Conservation (phyloP, 2,113 vertebrate genomes). For the Tragelaphus scriptus region DNA sequence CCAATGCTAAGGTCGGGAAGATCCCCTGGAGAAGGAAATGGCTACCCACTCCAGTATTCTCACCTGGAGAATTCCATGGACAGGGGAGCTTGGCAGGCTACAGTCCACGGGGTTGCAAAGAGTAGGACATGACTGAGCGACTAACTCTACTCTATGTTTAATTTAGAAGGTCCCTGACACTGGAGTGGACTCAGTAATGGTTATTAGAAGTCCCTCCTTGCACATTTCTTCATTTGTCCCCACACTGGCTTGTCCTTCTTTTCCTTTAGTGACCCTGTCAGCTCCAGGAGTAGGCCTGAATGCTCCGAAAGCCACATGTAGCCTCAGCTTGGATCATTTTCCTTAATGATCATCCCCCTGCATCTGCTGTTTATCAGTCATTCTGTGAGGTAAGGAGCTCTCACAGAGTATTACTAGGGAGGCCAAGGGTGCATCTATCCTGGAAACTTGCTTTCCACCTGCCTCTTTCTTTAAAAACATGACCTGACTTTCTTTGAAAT, state of each 20-base stretch:
- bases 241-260: background rate
- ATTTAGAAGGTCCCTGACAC: background rate
- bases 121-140: background rate
- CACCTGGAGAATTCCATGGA: background rate
- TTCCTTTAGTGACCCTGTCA: background rate
- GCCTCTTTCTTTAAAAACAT: background rate
- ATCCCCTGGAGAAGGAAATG: background rate
- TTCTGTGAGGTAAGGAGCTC: background rate
- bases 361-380: background rate
- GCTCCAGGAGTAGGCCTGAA: background rate
- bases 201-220: background rate
- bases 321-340: background rate
- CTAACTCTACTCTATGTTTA: background rate
- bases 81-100: background rate
- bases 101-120: background rate
- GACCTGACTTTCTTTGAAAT: background rate
- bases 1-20: accelerated
- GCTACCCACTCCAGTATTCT: background rate
- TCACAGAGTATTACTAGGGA: background rate
- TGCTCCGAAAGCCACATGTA: accelerated
- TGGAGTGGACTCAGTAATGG: background rate
- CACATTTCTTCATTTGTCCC: background rate
- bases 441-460: background rate
- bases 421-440: background rate
- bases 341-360: background rate